phyloP scores from a whole-genome alignment of 2,113 vertebrate genomes.

The Lethenteron camtschaticum region DNA sequence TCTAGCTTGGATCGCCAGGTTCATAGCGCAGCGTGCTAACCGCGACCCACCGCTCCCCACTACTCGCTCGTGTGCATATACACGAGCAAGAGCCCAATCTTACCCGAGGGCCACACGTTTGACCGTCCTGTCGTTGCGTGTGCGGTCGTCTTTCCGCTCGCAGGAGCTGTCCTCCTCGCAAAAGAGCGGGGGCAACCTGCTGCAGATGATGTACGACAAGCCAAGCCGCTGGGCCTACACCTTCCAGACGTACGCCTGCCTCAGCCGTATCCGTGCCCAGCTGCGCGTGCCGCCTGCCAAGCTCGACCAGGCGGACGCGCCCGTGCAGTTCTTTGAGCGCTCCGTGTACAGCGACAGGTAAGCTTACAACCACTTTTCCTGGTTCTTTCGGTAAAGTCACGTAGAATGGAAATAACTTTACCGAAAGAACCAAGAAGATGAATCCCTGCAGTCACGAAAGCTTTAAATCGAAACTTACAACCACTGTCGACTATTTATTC shows the following conservation, averaged over 20 bases:
- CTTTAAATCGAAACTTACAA: background rate
- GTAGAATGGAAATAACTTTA: too few species aligned
- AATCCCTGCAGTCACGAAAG: too few species aligned
- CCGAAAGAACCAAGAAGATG: too few species aligned
- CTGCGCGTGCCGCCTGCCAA: constrained; percentile 31
- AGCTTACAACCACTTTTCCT: background rate
- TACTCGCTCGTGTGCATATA: too few species aligned
- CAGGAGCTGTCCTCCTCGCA: constrained; percentile 62
- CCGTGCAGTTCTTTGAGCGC: constrained; percentile 64
- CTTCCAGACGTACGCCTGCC: constrained; percentile 69
- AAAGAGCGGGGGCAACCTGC: constrained; percentile 53
- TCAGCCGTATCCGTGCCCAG: constrained; percentile 63
- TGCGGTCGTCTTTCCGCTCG: constrained; percentile 5
- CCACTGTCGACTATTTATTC: too few species aligned
- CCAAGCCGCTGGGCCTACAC: constrained; percentile 77
- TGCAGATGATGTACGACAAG: constrained; percentile 79
- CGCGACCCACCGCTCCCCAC: too few species aligned
- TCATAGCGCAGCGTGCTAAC: too few species aligned
- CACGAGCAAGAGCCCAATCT: too few species aligned
- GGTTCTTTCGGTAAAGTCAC: too few species aligned
- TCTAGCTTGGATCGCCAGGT: too few species aligned
- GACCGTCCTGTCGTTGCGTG: too few species aligned
- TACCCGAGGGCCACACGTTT: too few species aligned
- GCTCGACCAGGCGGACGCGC: constrained; percentile 27
- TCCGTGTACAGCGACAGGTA: constrained; percentile 91